Conservation (phyloP, 2,113 vertebrate genomes). For the Phaetusa simplex region DNA sequence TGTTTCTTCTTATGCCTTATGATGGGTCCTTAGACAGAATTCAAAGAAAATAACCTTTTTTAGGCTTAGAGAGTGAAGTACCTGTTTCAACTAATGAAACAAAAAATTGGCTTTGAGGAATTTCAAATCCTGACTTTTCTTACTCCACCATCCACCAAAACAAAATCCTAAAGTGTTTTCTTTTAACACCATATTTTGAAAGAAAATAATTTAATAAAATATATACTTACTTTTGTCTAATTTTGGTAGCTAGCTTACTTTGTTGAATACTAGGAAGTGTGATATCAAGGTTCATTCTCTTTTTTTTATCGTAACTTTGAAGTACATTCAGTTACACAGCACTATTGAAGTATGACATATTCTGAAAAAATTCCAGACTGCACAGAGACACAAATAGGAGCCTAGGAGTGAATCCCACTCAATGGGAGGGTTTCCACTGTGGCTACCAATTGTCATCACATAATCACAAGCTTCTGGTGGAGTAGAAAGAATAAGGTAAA, state of each 20-base stretch:
- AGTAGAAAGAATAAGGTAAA: neutral
- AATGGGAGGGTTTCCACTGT: neutral
- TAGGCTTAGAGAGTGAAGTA: neutral
- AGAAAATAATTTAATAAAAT: neutral
- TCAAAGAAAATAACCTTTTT: neutral
- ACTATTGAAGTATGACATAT: neutral
- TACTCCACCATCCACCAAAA: neutral
- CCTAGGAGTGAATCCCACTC: neutral
- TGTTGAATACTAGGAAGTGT: neutral
- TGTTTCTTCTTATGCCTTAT: neutral
- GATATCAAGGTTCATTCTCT: neutral
- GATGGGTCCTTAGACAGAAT: neutral
- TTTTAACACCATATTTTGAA: neutral
- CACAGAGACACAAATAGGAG: neutral
- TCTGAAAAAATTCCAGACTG: neutral
- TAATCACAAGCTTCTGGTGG: neutral
- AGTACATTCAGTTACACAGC: neutral
- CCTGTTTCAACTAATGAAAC: neutral
- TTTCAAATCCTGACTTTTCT: neutral
- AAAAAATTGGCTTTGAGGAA: neutral
- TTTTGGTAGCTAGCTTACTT: neutral
- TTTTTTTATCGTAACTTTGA: neutral
- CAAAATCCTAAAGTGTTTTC: neutral
- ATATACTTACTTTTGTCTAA: neutral
- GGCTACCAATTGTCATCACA: neutral